Base-by-base conservation (phyloP, 1,140 invertebrate species). In the Diorhabda elongata region DNA sequence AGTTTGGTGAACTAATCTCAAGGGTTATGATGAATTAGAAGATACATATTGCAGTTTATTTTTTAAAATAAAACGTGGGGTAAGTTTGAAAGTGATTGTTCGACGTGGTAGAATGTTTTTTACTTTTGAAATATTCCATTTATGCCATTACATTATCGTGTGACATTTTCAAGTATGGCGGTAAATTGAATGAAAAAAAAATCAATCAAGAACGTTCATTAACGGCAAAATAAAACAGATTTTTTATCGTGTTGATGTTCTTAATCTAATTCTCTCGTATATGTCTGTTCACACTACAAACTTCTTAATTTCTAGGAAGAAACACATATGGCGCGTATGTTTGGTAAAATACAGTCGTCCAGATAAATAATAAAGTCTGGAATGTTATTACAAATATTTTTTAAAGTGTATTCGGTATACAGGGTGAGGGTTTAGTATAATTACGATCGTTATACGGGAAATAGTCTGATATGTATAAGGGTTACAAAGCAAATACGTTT, bases 231-330 rank as follows among this genome's bases (percentile, higher is more conserved):
- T 52, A 52, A 52, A 52, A 57, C 63, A 64, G 44, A 64, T 64
- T 64, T 64, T 64, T 64, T 57, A 42, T 56, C 63, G 63, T 64
- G 63, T 64, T 64, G 63, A 64, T 64, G 45, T 56, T 64, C 63
- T 64, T 64, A 64, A 64, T 64, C 63, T 64, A 26, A 64, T 64
- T 44, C 41, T 64, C 63, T 64, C 63, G 47, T 64, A 64, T 64
- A 1, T 6, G 63, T 64, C 63, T 64, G 63, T 64, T 64, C 63
- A 64, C 63, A 64, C 47, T 64, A 43, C 44, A 64, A 64, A 57
- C 63, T 64, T 56, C 63, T 64, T 57, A 64, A 64, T 56, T 64
- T 64, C 63, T 64, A 57, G 63, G 63, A 64, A 64, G 63, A 52
- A 45, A 64, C 63, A 64, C 63, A 64, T 64, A 64, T 64, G 63